These are phyloP conservation scores for Tetramorium alpestre DNA, from an alignment of 1,140 invertebrate genomes.

Conservation along the genomic window DNA sequence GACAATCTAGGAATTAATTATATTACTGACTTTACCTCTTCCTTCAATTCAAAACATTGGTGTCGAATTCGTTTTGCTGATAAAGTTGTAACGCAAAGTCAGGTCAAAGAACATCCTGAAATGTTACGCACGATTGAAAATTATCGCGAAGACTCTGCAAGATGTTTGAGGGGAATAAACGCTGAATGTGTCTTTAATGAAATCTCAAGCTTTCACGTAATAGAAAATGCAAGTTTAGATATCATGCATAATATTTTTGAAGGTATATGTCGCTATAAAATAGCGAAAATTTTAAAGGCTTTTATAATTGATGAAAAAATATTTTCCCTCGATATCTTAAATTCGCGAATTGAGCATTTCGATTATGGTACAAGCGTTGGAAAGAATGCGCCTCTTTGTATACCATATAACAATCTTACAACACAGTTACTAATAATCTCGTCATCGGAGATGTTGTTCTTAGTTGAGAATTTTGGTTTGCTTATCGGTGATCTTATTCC, in stretches of 20 bases:
- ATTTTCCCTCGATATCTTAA: neutral
- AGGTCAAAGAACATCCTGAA: neutral
- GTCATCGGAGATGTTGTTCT: neutral
- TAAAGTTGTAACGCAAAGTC: neutral
- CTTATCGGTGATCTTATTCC: neutral
- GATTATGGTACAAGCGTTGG: neutral
- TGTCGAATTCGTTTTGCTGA: neutral
- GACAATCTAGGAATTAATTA: neutral
- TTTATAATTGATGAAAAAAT: neutral
- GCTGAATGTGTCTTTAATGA: neutral
- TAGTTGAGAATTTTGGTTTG: neutral
- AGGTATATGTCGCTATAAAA: neutral
- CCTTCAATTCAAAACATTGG: neutral
- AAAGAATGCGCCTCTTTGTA: neutral
- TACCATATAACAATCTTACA: neutral
- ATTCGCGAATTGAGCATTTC: neutral
- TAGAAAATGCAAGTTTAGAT: neutral
- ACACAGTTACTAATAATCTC: neutral
- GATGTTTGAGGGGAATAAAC: neutral
- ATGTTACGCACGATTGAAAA: neutral
- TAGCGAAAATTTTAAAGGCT: neutral
- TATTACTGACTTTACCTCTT: neutral
- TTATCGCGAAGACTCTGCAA: neutral
- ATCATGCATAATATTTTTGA: neutral
- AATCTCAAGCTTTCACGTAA: neutral